A percentile compares a stretch with the other conserved stretches of the same genome.
These are phyloP conservation scores for Hymenochirus boettgeri DNA, from an alignment of 2,113 vertebrate genomes.

Conservation along the genomic window DNA sequence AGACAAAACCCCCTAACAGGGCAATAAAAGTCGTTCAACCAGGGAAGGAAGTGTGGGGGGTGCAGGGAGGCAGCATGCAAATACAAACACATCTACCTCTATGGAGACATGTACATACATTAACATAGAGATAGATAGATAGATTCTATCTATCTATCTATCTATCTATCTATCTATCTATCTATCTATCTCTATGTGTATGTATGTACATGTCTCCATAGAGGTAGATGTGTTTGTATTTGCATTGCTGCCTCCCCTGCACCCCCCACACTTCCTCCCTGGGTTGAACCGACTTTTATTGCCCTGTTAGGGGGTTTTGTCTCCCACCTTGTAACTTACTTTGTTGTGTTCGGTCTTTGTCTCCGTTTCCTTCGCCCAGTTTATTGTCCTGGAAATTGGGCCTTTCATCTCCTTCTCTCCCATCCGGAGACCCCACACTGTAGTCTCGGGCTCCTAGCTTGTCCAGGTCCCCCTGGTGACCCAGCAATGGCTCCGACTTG, in stretches of 20 bases:
- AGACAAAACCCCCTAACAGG: constrained; percentile 59
- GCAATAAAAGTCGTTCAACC: constrained; percentile 74
- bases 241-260: no score
- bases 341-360: constrained; percentile 96
- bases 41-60: no score
- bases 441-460: constrained; percentile 80
- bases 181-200: no score
- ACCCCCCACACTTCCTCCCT: not conserved
- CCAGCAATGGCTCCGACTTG: constrained; percentile 85
- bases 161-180: no score
- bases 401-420: constrained; percentile 75
- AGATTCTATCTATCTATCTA: no score
- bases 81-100: no score
- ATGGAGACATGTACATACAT: no score
- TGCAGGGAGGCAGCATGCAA: no score
- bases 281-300: no score
- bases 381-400: constrained; percentile 90
- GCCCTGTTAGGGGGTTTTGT: constrained; percentile 62
- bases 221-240: no score
- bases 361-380: constrained; percentile 91
- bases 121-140: no score
- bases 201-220: no score
- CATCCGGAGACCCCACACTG: constrained; percentile 81
- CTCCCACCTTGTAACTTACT: constrained; percentile 93
- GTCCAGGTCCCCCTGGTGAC: constrained; percentile 74